These are phyloP conservation scores for Ardeotis arabs DNA, from an alignment of 2,113 vertebrate species.

Conservation along the genomic window DNA sequence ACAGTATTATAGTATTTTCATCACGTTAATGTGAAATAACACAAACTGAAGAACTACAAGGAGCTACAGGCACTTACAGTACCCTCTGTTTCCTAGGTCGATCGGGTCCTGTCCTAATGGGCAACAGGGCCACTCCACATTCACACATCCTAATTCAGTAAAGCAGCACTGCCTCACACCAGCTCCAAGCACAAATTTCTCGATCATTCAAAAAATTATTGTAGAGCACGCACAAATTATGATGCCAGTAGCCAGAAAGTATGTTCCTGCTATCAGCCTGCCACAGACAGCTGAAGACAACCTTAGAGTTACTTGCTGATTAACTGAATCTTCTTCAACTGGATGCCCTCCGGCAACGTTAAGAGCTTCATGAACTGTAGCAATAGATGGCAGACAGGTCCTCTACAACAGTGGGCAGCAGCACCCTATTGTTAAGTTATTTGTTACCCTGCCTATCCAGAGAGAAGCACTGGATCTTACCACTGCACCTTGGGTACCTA, in stretches of 20 bases:
- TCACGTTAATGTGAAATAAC: neutral
- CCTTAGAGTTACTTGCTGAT: neutral
- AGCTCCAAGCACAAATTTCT: neutral
- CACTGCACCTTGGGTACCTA: neutral
- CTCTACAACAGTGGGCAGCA: neutral
- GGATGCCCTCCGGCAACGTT: neutral
- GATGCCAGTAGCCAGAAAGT: neutral
- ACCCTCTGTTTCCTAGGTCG: rapidly evolving
- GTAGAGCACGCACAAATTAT: neutral
- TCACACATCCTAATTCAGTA: neutral
- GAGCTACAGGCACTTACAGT: neutral
- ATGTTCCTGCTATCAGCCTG: neutral
- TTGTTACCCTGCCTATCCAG: neutral
- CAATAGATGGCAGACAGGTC: neutral
- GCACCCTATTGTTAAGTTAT: neutral
- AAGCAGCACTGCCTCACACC: neutral
- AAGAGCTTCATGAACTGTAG: neutral
- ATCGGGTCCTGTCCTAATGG: neutral
- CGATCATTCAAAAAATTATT: neutral
- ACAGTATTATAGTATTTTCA: neutral
- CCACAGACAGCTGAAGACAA: neutral
- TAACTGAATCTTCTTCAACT: neutral
- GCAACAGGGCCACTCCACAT: neutral
- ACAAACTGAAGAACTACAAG: neutral
- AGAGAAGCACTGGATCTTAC: neutral